Base-by-base conservation (phyloP, 2,888 invertebrate genomes). In the Fragum whitleyi region DNA sequence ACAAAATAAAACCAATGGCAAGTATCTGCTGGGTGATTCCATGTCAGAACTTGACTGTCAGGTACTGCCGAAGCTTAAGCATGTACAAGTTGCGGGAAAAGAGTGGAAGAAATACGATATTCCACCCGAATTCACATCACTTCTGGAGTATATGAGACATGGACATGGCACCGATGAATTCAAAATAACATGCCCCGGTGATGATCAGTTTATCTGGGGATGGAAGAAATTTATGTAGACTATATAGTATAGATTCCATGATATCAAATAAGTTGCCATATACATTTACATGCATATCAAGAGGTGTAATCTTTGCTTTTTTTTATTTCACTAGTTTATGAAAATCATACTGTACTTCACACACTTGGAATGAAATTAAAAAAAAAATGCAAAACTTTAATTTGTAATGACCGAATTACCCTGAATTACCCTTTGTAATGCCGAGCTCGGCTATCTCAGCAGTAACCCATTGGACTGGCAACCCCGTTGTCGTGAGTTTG, bases 41-140 rank as follows among this genome's bases (percentile, higher is more conserved):
- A n/a, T 89, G 26, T 69, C 78, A 55, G 89, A 88, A 9, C 21
- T 89, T 0, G 90, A 90, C 61, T 89, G 90, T 57, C 83, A 87
- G 69, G 62, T 89, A 14, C 62, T 90, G 47, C 89, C 88, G 0
- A 87, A 88, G 57, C 57, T 89, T 11, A 80, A 85, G 9, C 90
- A 90, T 71, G 80, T 90, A 0, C 67, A 78, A 53, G 87, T 90
- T 3, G 88, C 86, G 1, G 90, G 85, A 5, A 83, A 78, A 2
- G 77, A 87, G 57, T 88, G 81, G 67, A 83, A 86, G 28, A 70
- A 81, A 0, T 85, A 83, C 62, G 74, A 77, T 9, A 87, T 90
- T 21, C 88, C 89, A n/a, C 77, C 76, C 2, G 83, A 85, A 29
- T 79, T 87, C 21, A 36, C 62, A 2, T 77, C 72, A 21, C 51